A percentile compares a stretch with the other conserved stretches of the same genome.
Conservation (phyloP, 2,113 vertebrate genomes). For the Crotalus helleri region DNA sequence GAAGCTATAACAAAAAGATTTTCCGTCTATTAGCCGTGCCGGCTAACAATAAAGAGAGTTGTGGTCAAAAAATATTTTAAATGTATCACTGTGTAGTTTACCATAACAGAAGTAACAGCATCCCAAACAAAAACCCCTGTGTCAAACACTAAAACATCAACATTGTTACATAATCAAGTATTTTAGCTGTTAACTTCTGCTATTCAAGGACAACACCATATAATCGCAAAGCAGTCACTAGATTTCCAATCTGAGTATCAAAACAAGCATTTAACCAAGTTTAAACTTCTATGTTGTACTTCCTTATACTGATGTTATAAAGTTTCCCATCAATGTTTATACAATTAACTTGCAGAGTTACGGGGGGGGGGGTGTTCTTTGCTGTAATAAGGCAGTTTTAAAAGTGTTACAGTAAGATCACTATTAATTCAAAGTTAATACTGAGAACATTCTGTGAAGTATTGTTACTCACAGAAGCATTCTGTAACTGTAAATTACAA, state of each 20-base stretch:
- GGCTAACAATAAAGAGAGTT: not conserved
- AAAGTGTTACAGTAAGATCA: not conserved
- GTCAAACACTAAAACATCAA: not conserved
- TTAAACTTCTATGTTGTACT: not conserved
- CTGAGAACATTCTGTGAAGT: not conserved
- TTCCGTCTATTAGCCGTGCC: not conserved
- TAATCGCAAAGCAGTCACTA: not conserved
- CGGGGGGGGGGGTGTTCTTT: not conserved
- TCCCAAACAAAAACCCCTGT: not conserved
- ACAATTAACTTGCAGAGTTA: not conserved
- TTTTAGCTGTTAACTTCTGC: not conserved
- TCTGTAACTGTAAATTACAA: not conserved
- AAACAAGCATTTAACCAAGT: not conserved
- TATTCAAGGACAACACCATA: not conserved
- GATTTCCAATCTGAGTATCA: not conserved
- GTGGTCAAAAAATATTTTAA: not conserved
- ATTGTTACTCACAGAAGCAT: not conserved
- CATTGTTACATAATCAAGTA: not conserved
- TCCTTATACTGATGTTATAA: not conserved
- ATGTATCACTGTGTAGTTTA: not conserved
- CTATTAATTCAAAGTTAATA: not conserved
- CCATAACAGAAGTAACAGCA: not conserved
- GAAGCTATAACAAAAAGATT: not conserved
- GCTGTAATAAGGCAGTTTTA: not conserved
- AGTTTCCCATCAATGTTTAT: not conserved